These are phyloP conservation scores for Lepus townsendii DNA, from an alignment of 2,797 vertebrate genomes.

Conservation along the genomic window DNA sequence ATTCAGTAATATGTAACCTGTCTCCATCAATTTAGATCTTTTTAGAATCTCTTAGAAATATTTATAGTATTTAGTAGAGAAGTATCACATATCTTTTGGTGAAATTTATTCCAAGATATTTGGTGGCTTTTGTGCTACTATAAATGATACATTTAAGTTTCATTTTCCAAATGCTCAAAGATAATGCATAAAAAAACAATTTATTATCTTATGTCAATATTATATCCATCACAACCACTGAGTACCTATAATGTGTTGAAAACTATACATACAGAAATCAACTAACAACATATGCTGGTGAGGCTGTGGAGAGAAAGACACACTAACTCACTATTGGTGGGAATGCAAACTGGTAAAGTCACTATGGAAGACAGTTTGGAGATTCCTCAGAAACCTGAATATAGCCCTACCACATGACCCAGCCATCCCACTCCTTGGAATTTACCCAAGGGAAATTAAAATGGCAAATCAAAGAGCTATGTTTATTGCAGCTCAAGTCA, in stretches of 20 bases:
- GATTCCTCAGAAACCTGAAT: too few species aligned
- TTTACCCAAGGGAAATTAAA: too few species aligned
- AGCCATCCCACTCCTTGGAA: too few species aligned
- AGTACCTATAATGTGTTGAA: not conserved
- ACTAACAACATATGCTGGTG: too few species aligned
- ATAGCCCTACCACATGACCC: too few species aligned
- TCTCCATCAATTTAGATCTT: not conserved
- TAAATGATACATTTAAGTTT: slow-evolving; percentile 20
- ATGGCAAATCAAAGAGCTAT: too few species aligned
- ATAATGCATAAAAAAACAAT: not conserved
- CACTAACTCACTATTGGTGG: too few species aligned
- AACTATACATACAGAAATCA: not conserved
- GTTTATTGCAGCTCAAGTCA: too few species aligned
- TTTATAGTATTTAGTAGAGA: not conserved
- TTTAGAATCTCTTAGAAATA: not conserved
- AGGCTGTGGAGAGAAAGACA: too few species aligned
- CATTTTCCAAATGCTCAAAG: not conserved
- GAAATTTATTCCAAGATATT: slow-evolving; percentile 11
- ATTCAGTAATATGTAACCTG: not conserved
- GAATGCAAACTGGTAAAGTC: too few species aligned
- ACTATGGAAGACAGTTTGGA: too few species aligned
- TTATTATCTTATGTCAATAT: slow-evolving; percentile 21
- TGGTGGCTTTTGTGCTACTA: not conserved
- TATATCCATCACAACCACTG: not conserved
- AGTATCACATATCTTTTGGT: not conserved